phyloP scores from a whole-genome alignment of 2,797 vertebrate species.

The Phalloptychus januarius region DNA sequence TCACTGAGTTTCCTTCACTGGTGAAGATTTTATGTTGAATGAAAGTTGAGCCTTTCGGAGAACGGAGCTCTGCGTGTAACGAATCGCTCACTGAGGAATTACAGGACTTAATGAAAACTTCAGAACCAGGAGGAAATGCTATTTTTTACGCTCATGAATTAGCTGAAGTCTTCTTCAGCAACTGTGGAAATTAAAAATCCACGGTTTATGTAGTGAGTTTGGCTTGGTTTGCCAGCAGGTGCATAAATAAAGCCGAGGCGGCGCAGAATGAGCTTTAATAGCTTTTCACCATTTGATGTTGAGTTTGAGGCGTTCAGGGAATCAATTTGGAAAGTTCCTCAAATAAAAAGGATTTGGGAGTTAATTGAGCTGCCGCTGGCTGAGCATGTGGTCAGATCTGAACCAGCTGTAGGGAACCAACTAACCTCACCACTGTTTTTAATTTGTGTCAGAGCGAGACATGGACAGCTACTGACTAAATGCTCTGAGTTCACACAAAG shows the following conservation, averaged over 20 bases:
- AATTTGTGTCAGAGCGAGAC: conserved; percentile 62
- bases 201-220: conserved; percentile 24
- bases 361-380: conserved; percentile 70
- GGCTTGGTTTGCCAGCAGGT: conserved; percentile 54
- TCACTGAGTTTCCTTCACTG: background rate
- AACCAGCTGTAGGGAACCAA: conserved; percentile 56
- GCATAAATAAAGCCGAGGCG: conserved; percentile 39
- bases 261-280: conserved; percentile 50
- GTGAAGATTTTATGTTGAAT: background rate
- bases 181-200: conserved; percentile 40
- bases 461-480: conserved; percentile 54
- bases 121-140: conserved; percentile 45
- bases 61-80: conserved; percentile 19
- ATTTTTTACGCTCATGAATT: conserved; percentile 55
- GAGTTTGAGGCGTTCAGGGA: conserved; percentile 65
- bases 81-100: conserved; percentile 26
- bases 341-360: conserved; percentile 74
- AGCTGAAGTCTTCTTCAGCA: conserved; percentile 51
- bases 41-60: conserved; percentile 20
- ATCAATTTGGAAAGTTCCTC: conserved; percentile 70
- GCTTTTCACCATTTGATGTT: conserved; percentile 59
- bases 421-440: conserved; percentile 58
- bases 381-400: conserved; percentile 60
- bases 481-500: conserved; percentile 21
- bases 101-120: conserved; percentile 53